A percentile compares a stretch with the other conserved stretches of the same genome.
These are phyloP conservation scores for Eubasilissa regina DNA, from an alignment of 1,140 invertebrate genomes.

Conservation along the genomic window DNA sequence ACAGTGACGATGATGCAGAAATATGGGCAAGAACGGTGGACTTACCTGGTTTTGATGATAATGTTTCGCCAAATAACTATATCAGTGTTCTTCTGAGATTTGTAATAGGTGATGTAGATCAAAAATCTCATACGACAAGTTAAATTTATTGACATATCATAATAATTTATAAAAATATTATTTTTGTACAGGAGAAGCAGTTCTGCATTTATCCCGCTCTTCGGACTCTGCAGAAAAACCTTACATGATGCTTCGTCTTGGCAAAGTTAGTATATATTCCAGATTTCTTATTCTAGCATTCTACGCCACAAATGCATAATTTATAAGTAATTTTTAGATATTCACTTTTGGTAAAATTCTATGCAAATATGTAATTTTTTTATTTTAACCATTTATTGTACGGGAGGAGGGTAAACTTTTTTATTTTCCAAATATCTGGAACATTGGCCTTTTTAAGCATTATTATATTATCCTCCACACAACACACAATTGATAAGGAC, in stretches of 20 bases:
- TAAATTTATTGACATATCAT: neutral
- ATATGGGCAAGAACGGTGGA: conserved; percentile 83
- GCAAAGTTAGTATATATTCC: conserved; percentile 69
- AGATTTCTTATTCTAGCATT: neutral
- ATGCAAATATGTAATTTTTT: too few relatives aligned
- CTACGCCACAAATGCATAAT: neutral
- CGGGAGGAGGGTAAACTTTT: too few relatives aligned
- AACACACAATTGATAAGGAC: too few relatives aligned
- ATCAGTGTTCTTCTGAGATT: conserved; percentile 82
- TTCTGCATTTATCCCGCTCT: conserved; percentile 74
- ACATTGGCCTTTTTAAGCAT: too few relatives aligned
- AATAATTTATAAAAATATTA: neutral
- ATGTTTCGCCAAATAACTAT: conserved; percentile 84
- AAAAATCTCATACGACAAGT: neutral
- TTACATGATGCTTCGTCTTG: conserved; percentile 83
- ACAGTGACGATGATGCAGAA: conserved; percentile 84
- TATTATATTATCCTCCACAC: too few relatives aligned
- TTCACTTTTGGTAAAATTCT: too few relatives aligned
- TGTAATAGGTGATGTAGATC: conserved; percentile 77
- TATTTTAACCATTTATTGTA: neutral
- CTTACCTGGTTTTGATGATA: conserved; percentile 88
- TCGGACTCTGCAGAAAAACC: conserved; percentile 79
- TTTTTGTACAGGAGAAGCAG: conserved; percentile 65
- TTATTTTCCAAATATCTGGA: too few relatives aligned
- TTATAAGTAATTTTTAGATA: neutral